Conservation (phyloP, 1,140 invertebrate genomes). For the Nomia melanderi region DNA sequence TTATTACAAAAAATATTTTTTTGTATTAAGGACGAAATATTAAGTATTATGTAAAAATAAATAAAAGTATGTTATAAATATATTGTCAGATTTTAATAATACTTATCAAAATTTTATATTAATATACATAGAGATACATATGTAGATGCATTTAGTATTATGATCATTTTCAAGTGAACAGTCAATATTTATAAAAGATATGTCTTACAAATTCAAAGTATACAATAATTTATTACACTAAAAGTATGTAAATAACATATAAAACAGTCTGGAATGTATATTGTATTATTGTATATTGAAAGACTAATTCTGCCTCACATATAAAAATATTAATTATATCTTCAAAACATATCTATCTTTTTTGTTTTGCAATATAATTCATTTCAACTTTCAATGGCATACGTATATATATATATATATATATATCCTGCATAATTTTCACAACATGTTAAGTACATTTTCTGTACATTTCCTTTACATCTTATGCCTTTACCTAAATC, state of each 20-base stretch:
- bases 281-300: neutral
- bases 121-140: neutral
- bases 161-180: neutral
- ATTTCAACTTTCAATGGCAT: constrained; percentile 6
- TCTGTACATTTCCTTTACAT: neutral
- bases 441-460: constrained; percentile 14
- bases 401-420: neutral
- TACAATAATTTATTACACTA: constrained; percentile 2
- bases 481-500: neutral
- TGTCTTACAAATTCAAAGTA: constrained; percentile 6
- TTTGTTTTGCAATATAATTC: neutral
- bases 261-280: constrained; percentile 29
- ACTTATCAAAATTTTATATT: neutral
- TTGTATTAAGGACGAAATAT: neutral
- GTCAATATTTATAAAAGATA: constrained; percentile 8
- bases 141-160: neutral
- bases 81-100: constrained; percentile 1
- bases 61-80: neutral
- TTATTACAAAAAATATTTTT: constrained; percentile 18
- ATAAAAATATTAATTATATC: constrained; percentile 34
- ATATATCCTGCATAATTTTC: neutral
- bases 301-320: constrained; percentile 9
- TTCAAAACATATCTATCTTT: constrained; percentile 2
- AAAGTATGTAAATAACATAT: constrained; percentile 17
- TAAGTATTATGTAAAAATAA: neutral